A percentile compares a stretch with the other conserved stretches of the same genome.
phyloP scores from a whole-genome alignment of 2,113 vertebrate genomes.

The Craseonycteris thonglongyai region DNA sequence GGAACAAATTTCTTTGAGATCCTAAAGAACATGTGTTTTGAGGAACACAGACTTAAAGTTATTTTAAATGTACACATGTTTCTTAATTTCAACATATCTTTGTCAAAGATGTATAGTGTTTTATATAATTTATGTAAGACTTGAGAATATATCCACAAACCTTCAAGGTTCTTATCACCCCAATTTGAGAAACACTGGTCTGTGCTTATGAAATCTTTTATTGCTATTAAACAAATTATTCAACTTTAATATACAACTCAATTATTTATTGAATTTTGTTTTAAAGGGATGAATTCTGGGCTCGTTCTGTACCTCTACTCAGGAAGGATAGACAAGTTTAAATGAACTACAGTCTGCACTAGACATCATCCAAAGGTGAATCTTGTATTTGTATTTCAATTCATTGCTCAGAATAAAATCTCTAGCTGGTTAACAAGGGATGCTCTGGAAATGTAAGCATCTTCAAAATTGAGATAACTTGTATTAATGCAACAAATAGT shows the following conservation, averaged over 20 bases:
- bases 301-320: neutral
- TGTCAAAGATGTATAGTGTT: neutral
- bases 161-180: slow-evolving; percentile 31
- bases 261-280: slow-evolving; percentile 46
- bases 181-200: slow-evolving; percentile 45
- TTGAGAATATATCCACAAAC: slow-evolving; percentile 34
- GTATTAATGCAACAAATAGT: neutral
- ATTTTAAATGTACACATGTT: slow-evolving; percentile 21
- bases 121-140: neutral
- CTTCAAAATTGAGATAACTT: slow-evolving; percentile 23
- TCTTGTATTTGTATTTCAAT: neutral
- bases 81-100: slow-evolving; percentile 5
- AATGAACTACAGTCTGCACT: neutral
- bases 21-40: slow-evolving; percentile 12
- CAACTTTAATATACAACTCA: neutral
- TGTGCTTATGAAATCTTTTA: neutral
- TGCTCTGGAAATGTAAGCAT: neutral
- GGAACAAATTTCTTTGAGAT: slow-evolving; percentile 8
- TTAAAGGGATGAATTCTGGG: slow-evolving; percentile 53
- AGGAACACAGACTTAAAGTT: slow-evolving; percentile 12
- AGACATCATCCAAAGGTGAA: slow-evolving; percentile 36
- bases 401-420: slow-evolving; percentile 15
- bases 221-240: slow-evolving; percentile 16
- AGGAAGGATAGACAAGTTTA: slow-evolving; percentile 24
- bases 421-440: neutral